Base-by-base conservation (phyloP, 2,888 invertebrate species). In the Koerneria pararmatus region DNA sequence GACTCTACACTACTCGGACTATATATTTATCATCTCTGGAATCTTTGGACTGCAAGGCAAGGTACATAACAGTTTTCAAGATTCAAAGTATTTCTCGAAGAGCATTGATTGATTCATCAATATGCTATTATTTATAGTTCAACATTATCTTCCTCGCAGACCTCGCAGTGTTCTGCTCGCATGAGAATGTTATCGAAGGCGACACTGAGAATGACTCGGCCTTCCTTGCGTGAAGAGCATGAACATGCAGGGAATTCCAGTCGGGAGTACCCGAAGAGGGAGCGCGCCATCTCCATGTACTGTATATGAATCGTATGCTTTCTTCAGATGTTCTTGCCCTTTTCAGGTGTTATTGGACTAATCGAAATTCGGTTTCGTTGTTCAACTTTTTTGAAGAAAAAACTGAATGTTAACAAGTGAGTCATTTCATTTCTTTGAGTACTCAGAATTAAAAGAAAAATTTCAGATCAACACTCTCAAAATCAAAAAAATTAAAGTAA, bases 191-290 rank as follows among this genome's bases (percentile, higher is more conserved):
- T 84, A 53, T 85, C 85, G 83, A 87, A 83, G 84, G 90, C 90
- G 51, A 92, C 87, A 19, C 89, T 88, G 58, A 90, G 89, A 65
- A 90, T 87, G 59, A 93, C 91, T 85, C 91, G 91, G 49, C 92
- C 92, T 75, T 90, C 90, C 69, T 85, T 92, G 68, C 92, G 49
- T 31, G 60, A 31, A 2, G 48, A 35, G 6, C 48, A 60, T 29
- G 60, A 37, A n/a, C 95, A 90, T 86, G 94, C 93, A 34, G 98
- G 98, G 86, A 97, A 95, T 60, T 91, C 90, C 19, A 95, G 88
- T 83, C 91, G 90, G 0, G 93, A 94, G 86, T 97, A 97, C 58
- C 95, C 97, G 63, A 91, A 91, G 78, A 95, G 86, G 74, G 90
- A 88, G 68, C 93, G 88, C 24, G 92, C 94, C 75, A 92, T 85